Conservation (phyloP, 2,797 vertebrate genomes). For the Strix occidentalis region DNA sequence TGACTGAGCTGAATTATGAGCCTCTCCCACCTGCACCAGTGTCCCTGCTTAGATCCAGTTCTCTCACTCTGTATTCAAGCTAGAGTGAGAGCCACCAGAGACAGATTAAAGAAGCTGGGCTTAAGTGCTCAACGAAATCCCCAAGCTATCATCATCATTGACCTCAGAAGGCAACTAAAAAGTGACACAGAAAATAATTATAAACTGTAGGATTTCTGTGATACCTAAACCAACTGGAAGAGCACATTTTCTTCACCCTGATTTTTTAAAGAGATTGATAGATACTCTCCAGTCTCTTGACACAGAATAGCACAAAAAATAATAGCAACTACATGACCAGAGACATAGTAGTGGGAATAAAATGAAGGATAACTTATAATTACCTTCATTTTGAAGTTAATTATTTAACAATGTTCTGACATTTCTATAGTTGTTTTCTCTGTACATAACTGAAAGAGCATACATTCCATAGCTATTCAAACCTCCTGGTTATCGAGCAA, state of each 20-base stretch:
- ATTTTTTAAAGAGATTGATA: neutral
- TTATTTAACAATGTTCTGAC: neutral
- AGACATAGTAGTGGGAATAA: neutral
- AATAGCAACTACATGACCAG: neutral
- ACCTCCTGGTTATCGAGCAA: neutral
- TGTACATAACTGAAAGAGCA: neutral
- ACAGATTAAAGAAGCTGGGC: neutral
- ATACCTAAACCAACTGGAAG: neutral
- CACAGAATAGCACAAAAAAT: neutral
- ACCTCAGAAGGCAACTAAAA: neutral
- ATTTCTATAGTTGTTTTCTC: neutral
- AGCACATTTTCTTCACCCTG: neutral
- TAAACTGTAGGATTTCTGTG: neutral
- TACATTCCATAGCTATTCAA: neutral
- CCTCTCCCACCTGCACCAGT: rapidly evolving
- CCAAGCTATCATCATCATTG: neutral
- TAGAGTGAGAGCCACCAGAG: neutral
- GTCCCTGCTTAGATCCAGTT: neutral
- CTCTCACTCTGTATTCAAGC: neutral
- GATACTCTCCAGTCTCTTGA: neutral
- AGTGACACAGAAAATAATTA: too few species aligned
- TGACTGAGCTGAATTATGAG: neutral
- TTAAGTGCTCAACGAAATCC: neutral
- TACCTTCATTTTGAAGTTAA: neutral
- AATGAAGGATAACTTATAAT: neutral